Percentiles rank a stretch among this genome's conserved stretches.
These are phyloP conservation scores for Pammene aurita DNA, from an alignment of 2,888 invertebrate species.

Conservation along the genomic window DNA sequence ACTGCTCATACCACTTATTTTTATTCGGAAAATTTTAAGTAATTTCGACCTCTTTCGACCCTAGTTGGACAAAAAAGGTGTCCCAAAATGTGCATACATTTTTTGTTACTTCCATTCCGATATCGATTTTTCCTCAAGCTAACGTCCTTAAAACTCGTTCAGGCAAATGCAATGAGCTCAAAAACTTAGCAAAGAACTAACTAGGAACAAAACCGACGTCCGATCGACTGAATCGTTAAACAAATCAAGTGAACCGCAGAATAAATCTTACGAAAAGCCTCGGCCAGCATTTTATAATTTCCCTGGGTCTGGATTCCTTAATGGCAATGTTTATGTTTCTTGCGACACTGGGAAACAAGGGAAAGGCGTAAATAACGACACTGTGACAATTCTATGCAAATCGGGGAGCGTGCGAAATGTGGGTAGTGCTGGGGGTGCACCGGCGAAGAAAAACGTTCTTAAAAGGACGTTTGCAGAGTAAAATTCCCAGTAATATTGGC, in stretches of 20 bases:
- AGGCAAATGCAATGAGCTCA: too few relatives aligned
- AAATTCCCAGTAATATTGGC: too few relatives aligned
- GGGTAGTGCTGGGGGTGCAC: slow-evolving; percentile 6
- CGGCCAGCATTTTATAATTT: slow-evolving; percentile 26
- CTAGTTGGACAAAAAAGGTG: too few relatives aligned
- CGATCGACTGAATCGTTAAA: background rate
- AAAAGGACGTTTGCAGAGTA: too few relatives aligned
- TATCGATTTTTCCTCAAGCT: too few relatives aligned
- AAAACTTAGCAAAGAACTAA: background rate
- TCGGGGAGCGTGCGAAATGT: slow-evolving; percentile 50
- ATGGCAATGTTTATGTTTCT: slow-evolving; percentile 33
- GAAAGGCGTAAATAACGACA: slow-evolving; percentile 48
- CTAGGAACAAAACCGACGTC: background rate
- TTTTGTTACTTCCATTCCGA: too few relatives aligned
- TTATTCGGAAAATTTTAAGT: too few relatives aligned
- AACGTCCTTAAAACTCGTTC: too few relatives aligned
- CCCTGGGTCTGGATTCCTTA: slow-evolving; percentile 11
- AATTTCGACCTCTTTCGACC: too few relatives aligned
- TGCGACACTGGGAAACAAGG: slow-evolving; percentile 45
- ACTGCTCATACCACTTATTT: too few relatives aligned
- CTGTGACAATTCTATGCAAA: slow-evolving; percentile 56
- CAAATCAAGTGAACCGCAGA: background rate
- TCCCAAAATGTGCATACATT: too few relatives aligned
- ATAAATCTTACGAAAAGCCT: slow-evolving; percentile 9
- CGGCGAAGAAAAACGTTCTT: background rate